These are phyloP conservation scores for Auanema sp. DNA, from an alignment of 2,888 invertebrate genomes.

Conservation along the genomic window DNA sequence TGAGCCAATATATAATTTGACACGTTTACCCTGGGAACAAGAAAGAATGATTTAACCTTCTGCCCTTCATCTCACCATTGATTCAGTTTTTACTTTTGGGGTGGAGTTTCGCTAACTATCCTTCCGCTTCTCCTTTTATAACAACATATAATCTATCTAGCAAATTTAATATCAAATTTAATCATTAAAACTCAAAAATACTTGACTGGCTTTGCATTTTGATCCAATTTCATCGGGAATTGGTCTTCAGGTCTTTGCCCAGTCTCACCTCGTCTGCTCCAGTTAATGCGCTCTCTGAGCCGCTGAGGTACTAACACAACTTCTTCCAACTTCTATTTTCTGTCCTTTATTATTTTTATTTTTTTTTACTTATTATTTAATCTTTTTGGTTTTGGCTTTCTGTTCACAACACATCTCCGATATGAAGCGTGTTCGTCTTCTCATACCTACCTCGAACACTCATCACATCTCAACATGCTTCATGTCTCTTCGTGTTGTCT, in stretches of 20 bases:
- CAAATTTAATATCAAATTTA: too few species aligned
- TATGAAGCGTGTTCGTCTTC: slow-evolving; percentile 15
- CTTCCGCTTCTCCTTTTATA: slow-evolving; percentile 9
- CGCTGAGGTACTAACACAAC: slow-evolving; percentile 42
- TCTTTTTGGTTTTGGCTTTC: slow-evolving; percentile 7
- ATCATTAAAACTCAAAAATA: too few species aligned
- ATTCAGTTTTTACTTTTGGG: too few species aligned
- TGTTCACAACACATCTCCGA: slow-evolving; percentile 12
- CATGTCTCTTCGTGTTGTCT: too few species aligned
- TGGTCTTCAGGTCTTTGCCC: slow-evolving; percentile 47
- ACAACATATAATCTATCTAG: too few species aligned
- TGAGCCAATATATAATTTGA: too few species aligned
- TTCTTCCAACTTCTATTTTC: background rate
- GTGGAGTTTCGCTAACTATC: background rate
- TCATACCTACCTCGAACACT: too few species aligned
- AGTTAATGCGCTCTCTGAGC: slow-evolving; percentile 51
- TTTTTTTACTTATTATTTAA: slow-evolving; percentile 13
- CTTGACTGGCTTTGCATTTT: slow-evolving; percentile 2
- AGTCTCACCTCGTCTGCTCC: slow-evolving; percentile 53
- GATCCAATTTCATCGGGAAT: slow-evolving; percentile 7
- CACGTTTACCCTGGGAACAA: too few species aligned
- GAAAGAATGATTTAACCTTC: too few species aligned
- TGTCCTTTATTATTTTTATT: slow-evolving; percentile 2
- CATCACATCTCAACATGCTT: too few species aligned
- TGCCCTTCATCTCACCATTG: too few species aligned